Evolutionary conservation across 2,888 invertebrate genomes (phyloP), one percentile per base, ranked within the genome.

Genomic region (Sinopyrophorus schimmeli): DNA sequence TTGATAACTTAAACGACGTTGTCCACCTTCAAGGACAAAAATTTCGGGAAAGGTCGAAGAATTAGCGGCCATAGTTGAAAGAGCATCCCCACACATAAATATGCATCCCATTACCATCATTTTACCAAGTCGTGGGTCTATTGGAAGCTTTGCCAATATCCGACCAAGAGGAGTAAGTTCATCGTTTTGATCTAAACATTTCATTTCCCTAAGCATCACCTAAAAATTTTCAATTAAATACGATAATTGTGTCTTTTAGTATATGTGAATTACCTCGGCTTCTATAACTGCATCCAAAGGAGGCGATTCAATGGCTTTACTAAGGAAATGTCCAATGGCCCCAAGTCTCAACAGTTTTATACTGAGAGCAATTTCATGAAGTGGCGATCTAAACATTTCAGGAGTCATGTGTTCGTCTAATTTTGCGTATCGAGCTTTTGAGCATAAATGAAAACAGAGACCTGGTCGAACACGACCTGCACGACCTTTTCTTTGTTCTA

Each of bases 241-340:
- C 5, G 4, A 5, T 30, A 18, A 17, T 74, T 69, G 1, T 86
- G 70, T 34, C 7, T 3, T 5, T n/a, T 7, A 9, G 10, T 3
- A 12, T 32, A 6, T 12, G 14, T 26, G 4, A 53, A 81, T 68
- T 26, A 92, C 94, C 76, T 97, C 96, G 0, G 98, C 97, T 71
- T 98, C 98, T 61, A 98, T 96, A 7, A 99, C 96, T 16, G 97
- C 95, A 75, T 98, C 98, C 54, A 97, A 80, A 9, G 97, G 97
- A 23, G 98, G 98, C 0, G 97, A 95, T 70, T 98, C 95, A 12
- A 97, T 87, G 0, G 92, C 92, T 73, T 97, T 97, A 12, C 93
- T 92, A 47, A 99, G 77, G 75, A 99, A 99, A 70, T 90, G 90
- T 0, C 93, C 92, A 65, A 98, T 95, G 14, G 87, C 83, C 37